Conservation (phyloP, 2,888 invertebrate species). For the Orthosia cruda region DNA sequence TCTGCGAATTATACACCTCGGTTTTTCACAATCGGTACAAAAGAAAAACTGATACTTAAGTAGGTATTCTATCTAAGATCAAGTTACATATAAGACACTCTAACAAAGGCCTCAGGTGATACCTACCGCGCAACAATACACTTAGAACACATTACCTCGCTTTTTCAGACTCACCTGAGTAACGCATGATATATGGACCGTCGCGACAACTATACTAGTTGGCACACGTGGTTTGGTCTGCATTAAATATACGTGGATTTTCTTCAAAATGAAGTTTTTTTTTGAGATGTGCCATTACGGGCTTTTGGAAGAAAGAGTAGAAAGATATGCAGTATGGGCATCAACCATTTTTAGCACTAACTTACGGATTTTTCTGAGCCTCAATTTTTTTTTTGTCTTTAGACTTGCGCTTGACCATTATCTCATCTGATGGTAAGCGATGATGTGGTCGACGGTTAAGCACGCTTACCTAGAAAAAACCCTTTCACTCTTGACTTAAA, state of each 20-base stretch:
- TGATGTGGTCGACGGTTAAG: too few species aligned
- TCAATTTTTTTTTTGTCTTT: too few species aligned
- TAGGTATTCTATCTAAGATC: not conserved
- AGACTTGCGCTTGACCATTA: too few species aligned
- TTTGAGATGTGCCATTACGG: not conserved
- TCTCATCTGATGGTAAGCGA: too few species aligned
- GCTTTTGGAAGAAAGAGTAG: not conserved
- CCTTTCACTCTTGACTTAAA: too few species aligned
- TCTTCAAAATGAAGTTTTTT: not conserved
- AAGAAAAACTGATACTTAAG: not conserved
- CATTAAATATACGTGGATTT: not conserved
- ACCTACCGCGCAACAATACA: conserved; percentile 29
- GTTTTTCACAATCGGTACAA: not conserved
- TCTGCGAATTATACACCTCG: too few species aligned
- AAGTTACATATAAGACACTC: not conserved
- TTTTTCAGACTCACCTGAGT: conserved; percentile 41
- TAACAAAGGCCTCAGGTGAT: conserved; percentile 42
- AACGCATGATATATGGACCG: conserved; percentile 37
- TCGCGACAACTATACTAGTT: conserved; percentile 1
- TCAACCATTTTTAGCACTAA: not conserved
- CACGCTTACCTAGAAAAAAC: too few species aligned
- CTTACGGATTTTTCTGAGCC: not conserved
- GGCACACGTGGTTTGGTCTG: not conserved
- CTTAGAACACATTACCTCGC: conserved; percentile 41
- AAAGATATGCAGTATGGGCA: not conserved